Evolutionary conservation across 2,797 vertebrate genomes (phyloP), one percentile per base, ranked within the genome.

Genomic region (Dendrocincla fuliginosa): DNA sequence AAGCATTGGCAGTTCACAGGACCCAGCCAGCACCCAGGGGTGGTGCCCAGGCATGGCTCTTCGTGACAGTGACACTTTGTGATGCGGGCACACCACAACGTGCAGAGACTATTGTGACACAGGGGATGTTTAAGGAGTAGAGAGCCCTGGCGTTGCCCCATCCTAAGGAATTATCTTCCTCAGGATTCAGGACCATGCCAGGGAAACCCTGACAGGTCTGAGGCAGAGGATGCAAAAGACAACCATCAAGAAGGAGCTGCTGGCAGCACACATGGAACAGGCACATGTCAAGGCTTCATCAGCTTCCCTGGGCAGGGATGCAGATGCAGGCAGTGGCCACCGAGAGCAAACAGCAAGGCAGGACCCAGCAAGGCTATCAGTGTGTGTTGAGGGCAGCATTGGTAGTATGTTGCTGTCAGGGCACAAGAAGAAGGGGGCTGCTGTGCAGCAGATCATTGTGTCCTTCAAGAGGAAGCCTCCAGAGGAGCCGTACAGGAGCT

Each of bases 121-220:
- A 0, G 13, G 27, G 19, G 16, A 4, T 33, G 3, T 25, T 10
- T 8, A 30, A 53, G 33, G 15, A 53, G 9, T 4, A 4, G 24
- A 69, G 19, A 33, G 19, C 2, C 10, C 30, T 7, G 19, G 19
- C 2, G 4, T 19, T 30, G 11, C 39, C 16, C 24, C 9, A 16
- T 30, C 16, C 33, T 61, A 23, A 32, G n/a, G 53, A 41, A 55
- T 8, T 32, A n/a, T 23, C 35, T 55, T 8, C 3, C 22, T 41
- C 41, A n/a, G 27, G 70, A 61, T 35, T 44, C 32, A 56, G 63
- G 25, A 69, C 18, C 27, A n/a, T 16, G 15, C 35, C 17, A 32
- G 30, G 30, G 17, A 30, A 60, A 23, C 1, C 0, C 33, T 50
- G 37, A 12, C 7, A 63, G 16, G 6, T 23, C 70, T 56, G 69